Percentiles rank a stretch among this genome's conserved stretches.
Evolutionary conservation across 2,113 vertebrate species (phyloP).

Genomic region (Otus sunia): DNA sequence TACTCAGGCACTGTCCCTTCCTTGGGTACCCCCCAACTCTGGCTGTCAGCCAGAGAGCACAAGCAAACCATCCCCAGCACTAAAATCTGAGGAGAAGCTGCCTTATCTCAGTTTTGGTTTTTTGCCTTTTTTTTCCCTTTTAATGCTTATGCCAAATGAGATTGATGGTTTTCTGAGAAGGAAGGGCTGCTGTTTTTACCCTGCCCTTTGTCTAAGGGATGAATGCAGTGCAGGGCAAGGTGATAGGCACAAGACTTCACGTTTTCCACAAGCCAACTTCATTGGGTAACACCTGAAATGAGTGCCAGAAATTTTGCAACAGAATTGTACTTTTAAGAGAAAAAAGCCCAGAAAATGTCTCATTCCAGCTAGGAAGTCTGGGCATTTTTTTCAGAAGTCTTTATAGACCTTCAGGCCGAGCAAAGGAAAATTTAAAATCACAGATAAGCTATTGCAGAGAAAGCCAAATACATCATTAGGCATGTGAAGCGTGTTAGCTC

Average conservation of each 20-base stretch:
- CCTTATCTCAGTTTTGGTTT: neutral
- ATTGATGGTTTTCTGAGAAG: neutral
- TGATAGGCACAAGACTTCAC: neutral
- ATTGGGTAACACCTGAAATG: neutral
- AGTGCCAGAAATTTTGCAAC: neutral
- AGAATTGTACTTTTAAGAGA: neutral
- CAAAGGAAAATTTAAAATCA: neutral
- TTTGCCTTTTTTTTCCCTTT: neutral
- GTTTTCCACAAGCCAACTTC: neutral
- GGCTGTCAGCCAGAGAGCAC: neutral
- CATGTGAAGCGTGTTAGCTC: neutral
- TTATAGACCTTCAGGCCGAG: neutral
- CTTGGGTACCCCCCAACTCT: neutral
- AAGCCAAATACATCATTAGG: neutral
- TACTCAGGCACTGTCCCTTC: neutral
- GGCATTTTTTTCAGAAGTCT: neutral
- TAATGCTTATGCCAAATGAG: neutral
- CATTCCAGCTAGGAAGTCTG: neutral
- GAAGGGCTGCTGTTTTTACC: neutral
- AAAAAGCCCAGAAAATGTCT: neutral
- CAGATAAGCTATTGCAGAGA: neutral
- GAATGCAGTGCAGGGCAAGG: rapidly evolving
- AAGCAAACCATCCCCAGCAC: neutral
- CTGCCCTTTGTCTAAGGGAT: neutral
- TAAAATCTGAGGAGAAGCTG: neutral